These are phyloP conservation scores for Lamprotornis superbus DNA, from an alignment of 2,113 vertebrate genomes.

Conservation along the genomic window DNA sequence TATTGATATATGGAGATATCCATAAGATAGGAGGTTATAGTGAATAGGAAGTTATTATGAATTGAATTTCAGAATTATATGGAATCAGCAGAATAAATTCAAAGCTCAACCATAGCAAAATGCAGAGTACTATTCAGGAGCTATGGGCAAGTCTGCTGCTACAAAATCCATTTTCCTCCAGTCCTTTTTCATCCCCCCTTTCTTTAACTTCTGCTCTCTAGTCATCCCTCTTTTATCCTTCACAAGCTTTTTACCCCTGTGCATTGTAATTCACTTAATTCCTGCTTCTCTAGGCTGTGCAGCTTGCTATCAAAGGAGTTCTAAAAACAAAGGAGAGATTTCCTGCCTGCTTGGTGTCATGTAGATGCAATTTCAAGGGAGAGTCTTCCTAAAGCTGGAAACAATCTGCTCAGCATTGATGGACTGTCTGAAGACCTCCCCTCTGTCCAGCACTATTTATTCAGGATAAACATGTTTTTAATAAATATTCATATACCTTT, in stretches of 20 bases:
- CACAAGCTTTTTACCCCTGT: neutral
- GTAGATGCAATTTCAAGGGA: neutral
- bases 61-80: neutral
- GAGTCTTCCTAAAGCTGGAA: neutral
- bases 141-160: neutral
- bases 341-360: neutral
- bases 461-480: neutral
- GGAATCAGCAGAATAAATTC: neutral
- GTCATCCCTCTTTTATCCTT: neutral
- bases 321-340: neutral
- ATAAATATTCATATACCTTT: neutral
- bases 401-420: neutral
- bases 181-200: neutral
- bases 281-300: neutral
- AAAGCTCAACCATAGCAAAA: neutral
- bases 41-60: neutral
- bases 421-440: neutral
- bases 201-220: neutral
- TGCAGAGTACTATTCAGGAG: neutral
- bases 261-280: neutral
- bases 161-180: neutral
- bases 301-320: neutral
- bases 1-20: neutral
- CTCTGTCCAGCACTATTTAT: neutral
- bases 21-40: neutral